Conservation (phyloP, 2,113 vertebrate species). For the Monopterus albus region DNA sequence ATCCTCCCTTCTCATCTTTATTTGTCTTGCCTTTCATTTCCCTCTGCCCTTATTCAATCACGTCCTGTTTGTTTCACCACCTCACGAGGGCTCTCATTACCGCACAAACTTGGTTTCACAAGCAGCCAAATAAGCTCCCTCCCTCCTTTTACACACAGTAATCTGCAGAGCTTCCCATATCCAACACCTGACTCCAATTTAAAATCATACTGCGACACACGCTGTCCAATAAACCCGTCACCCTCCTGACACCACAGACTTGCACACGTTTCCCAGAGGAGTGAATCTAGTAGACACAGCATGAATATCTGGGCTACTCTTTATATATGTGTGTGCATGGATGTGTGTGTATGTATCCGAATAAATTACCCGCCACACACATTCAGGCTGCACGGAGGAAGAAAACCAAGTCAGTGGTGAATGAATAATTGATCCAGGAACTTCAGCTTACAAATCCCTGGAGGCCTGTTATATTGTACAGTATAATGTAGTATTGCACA, state of each 20-base stretch:
- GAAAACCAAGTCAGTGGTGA: constrained; percentile 57
- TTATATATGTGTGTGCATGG: constrained; percentile 36
- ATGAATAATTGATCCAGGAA: constrained; percentile 70
- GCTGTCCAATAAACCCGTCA: constrained; percentile 51
- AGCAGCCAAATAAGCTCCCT: constrained; percentile 35
- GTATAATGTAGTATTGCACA: constrained; percentile 39
- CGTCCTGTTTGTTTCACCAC: constrained; percentile 64
- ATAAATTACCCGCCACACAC: constrained; percentile 53
- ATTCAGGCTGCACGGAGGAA: constrained; percentile 3
- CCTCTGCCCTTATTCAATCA: constrained; percentile 74
- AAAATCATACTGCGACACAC: constrained; percentile 5
- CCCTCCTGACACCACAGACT: constrained; percentile 23
- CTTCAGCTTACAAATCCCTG: constrained; percentile 63
- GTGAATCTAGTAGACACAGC: constrained; percentile 55
- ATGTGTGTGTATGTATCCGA: constrained; percentile 17
- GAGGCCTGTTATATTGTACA: constrained; percentile 50
- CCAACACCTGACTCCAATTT: constrained; percentile 63
- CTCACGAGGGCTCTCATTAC: constrained; percentile 8
- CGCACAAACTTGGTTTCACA: constrained; percentile 36
- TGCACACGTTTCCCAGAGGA: constrained; percentile 22
- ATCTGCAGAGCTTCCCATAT: constrained; percentile 12
- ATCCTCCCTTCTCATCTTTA: constrained; percentile 18
- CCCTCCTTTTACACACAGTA: constrained; percentile 3
- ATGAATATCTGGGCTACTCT: constrained; percentile 32
- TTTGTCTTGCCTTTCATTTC: constrained; percentile 38